Evolutionary conservation across 2,797 vertebrate genomes (phyloP).

Genomic region (Tenualosa ilisha): DNA sequence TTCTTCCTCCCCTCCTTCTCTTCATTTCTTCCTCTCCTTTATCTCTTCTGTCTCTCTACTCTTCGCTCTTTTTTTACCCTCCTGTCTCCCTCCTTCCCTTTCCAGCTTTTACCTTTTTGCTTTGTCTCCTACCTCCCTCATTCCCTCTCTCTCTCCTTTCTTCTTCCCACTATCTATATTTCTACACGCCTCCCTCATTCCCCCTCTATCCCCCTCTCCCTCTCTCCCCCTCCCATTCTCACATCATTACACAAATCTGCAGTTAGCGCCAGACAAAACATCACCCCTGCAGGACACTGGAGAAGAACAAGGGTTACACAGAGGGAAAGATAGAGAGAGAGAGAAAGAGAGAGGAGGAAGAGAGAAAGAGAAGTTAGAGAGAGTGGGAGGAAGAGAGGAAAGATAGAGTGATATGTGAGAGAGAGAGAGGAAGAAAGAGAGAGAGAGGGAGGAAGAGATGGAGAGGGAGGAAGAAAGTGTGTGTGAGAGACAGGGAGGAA

Average conservation of each 20-base stretch:
- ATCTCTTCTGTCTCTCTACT: neutral
- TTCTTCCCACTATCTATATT: neutral
- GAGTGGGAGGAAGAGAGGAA: too few species aligned
- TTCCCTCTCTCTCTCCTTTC: conserved; percentile 13
- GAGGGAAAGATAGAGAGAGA: neutral
- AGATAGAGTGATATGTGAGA: too few species aligned
- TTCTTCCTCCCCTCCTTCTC: conserved; percentile 56
- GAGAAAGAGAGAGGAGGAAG: neutral
- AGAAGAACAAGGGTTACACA: conserved; percentile 24
- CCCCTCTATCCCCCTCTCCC: conserved; percentile 51
- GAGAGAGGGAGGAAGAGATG: conserved; percentile 42
- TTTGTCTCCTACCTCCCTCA: conserved; percentile 59
- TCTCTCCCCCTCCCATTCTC: conserved; percentile 66
- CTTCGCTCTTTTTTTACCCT: neutral
- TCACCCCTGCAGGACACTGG: conserved; percentile 62
- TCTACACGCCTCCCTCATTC: conserved; percentile 49
- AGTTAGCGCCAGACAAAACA: conserved; percentile 61
- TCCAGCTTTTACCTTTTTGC: neutral
- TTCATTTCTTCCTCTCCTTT: neutral
- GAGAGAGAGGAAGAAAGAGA: conserved; percentile 36
- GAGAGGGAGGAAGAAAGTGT: conserved; percentile 6
- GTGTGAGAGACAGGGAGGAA: conserved; percentile 18
- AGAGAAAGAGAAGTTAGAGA: too few species aligned
- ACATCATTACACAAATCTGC: conserved; percentile 63
- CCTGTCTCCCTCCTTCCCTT: too few species aligned